A percentile compares a stretch with the other conserved stretches of the same genome.
phyloP scores from a whole-genome alignment of 2,113 vertebrate genomes.

The Gnathonemus echidnorhynchus region DNA sequence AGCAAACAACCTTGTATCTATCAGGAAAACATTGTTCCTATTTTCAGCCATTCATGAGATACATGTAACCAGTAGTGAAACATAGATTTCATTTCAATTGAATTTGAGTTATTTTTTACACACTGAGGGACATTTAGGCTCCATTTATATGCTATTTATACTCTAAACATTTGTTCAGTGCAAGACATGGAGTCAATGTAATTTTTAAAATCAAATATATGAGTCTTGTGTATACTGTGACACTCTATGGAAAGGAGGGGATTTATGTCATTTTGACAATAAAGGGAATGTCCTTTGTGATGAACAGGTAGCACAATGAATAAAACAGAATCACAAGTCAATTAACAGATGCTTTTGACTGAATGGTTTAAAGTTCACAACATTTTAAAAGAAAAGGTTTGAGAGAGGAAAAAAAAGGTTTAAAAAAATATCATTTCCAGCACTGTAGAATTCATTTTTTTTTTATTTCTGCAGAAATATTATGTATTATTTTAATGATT shows the following conservation, averaged over 20 bases:
- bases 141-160: background rate
- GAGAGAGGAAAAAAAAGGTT: background rate
- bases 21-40: background rate
- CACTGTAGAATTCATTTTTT: background rate
- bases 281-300: background rate
- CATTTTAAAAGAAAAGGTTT: background rate
- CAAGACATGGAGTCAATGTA: background rate
- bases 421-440: background rate
- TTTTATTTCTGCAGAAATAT: background rate
- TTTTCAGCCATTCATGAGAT: background rate
- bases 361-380: background rate
- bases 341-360: background rate
- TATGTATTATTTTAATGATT: background rate
- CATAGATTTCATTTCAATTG: background rate
- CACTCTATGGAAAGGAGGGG: background rate
- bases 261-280: background rate
- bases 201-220: background rate
- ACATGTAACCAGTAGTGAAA: background rate
- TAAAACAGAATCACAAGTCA: background rate
- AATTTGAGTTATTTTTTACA: background rate
- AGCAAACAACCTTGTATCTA: background rate
- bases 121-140: background rate
- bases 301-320: background rate
- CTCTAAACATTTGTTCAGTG: background rate
- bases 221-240: background rate